Conservation (phyloP, 2,888 invertebrate genomes). For the Tachina fera region DNA sequence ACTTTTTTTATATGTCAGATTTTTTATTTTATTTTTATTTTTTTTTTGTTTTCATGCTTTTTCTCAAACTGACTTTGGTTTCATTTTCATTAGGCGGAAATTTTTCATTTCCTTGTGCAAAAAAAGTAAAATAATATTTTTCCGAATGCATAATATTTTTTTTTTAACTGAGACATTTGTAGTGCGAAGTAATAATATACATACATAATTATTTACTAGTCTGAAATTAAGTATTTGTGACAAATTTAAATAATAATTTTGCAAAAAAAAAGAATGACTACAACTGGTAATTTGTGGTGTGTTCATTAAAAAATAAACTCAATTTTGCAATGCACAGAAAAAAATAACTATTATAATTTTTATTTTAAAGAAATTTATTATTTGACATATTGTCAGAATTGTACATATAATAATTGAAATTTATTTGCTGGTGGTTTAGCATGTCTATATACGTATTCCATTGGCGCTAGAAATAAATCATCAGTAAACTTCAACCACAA, state of each 20-base stretch:
- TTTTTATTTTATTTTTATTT: slow-evolving; percentile 6
- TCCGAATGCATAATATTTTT: slow-evolving; percentile 13
- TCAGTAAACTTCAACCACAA: too few species aligned
- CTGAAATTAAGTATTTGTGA: slow-evolving; percentile 53
- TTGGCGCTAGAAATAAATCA: too few species aligned
- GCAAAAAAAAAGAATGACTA: slow-evolving; percentile 2
- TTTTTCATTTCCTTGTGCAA: slow-evolving; percentile 68
- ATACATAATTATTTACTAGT: slow-evolving; percentile 23
- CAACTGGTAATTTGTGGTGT: not conserved
- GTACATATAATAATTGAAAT: too few species aligned
- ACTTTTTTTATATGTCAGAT: not conserved
- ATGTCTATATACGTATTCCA: too few species aligned
- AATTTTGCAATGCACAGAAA: not conserved
- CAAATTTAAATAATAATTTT: slow-evolving; percentile 57
- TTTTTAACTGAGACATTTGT: slow-evolving; percentile 24
- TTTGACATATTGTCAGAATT: too few species aligned
- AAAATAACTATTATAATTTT: too few species aligned
- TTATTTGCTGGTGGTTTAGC: too few species aligned
- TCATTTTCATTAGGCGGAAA: slow-evolving; percentile 71
- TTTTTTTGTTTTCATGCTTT: slow-evolving; percentile 33
- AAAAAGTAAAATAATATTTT: slow-evolving; percentile 43
- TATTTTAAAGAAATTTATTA: too few species aligned
- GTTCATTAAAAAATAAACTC: not conserved
- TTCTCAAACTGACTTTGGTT: slow-evolving; percentile 57
- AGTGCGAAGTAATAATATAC: slow-evolving; percentile 37